Conservation (phyloP, 2,113 vertebrate genomes). For the Motacilla alba region DNA sequence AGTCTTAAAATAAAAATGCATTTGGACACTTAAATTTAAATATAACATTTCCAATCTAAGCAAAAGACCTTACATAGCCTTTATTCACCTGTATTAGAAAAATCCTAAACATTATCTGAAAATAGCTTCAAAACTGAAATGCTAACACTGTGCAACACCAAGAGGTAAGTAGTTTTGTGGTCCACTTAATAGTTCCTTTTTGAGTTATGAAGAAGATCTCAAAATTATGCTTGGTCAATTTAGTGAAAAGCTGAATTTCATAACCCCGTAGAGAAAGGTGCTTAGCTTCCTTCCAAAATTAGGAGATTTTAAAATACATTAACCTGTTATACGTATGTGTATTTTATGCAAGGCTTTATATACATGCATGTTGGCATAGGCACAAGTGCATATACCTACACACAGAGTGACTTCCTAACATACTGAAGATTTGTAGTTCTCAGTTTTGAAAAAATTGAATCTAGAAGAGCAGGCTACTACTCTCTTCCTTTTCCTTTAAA, state of each 20-base stretch:
- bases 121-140: not conserved
- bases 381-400: not conserved
- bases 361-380: fast-evolving
- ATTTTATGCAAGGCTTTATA: not conserved
- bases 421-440: not conserved
- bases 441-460: not conserved
- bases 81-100: not conserved
- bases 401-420: not conserved
- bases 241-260: not conserved
- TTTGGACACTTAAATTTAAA: not conserved
- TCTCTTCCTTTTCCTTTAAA: not conserved
- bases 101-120: not conserved
- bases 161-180: not conserved
- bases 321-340: fast-evolving
- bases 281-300: not conserved
- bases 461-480: not conserved
- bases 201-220: not conserved
- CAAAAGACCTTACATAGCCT: not conserved
- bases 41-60: not conserved
- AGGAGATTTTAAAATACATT: not conserved
- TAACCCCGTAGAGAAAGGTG: not conserved
- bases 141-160: not conserved
- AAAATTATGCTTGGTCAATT: not conserved
- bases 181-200: not conserved
- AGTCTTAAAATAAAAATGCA: not conserved